phyloP scores from a whole-genome alignment of 1,140 invertebrate genomes.

The Triops cancriformis region DNA sequence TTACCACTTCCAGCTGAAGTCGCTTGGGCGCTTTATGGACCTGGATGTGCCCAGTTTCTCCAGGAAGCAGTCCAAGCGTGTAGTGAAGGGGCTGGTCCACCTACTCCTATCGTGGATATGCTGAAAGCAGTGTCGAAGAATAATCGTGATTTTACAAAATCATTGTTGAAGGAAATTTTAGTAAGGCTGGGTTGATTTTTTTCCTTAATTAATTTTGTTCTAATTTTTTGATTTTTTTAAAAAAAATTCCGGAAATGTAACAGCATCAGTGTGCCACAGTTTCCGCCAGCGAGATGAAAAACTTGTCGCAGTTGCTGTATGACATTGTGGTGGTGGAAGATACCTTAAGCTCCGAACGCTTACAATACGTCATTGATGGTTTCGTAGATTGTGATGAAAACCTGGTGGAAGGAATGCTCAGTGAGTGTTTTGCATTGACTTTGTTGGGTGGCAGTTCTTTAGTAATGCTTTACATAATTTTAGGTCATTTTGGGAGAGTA shows the following conservation, averaged over 20 bases:
- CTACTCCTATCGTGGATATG: slow-evolving; percentile 19
- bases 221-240: slow-evolving; percentile 20
- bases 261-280: slow-evolving; percentile 41
- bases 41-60: slow-evolving; percentile 36
- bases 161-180: slow-evolving; percentile 40
- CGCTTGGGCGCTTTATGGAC: slow-evolving; percentile 37
- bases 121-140: slow-evolving; percentile 26
- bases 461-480: neutral
- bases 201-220: neutral
- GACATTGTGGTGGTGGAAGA: slow-evolving; percentile 43
- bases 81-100: slow-evolving; percentile 14
- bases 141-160: slow-evolving; percentile 39
- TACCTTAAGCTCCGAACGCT: slow-evolving; percentile 37
- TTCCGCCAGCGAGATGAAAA: slow-evolving; percentile 44
- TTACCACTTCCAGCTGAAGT: slow-evolving; percentile 38
- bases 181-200: slow-evolving; percentile 33
- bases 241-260: neutral
- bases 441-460: no score
- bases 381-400: slow-evolving; percentile 36
- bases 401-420: slow-evolving; percentile 40
- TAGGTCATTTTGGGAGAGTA: slow-evolving; percentile 30
- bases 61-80: slow-evolving; percentile 35
- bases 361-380: slow-evolving; percentile 42
- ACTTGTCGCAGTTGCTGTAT: slow-evolving; percentile 39
- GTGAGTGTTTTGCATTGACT: slow-evolving; percentile 33